A percentile compares a stretch with the other conserved stretches of the same genome.
phyloP scores from a whole-genome alignment of 1,140 invertebrate species.

The Drosophila baimaii region DNA sequence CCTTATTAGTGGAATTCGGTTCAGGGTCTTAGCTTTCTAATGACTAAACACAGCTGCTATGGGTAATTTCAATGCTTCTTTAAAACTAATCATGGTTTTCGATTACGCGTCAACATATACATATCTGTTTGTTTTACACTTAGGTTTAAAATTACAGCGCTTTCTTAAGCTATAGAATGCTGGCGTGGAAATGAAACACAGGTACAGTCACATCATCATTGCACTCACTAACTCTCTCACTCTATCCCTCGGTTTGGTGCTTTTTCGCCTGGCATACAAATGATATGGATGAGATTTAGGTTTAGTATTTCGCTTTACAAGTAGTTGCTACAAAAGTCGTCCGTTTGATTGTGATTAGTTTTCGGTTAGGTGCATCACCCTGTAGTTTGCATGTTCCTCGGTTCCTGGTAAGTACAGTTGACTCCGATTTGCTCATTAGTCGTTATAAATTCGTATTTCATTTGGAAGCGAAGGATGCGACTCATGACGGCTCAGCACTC shows the following conservation, averaged over 20 bases:
- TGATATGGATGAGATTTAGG: slow-evolving; percentile 39
- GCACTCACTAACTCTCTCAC: slow-evolving; percentile 11
- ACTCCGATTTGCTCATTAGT: slow-evolving; percentile 11
- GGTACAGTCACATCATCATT: slow-evolving; percentile 34
- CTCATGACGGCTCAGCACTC: slow-evolving; percentile 62
- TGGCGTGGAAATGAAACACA: slow-evolving; percentile 31
- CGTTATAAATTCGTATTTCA: slow-evolving; percentile 63
- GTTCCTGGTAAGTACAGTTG: slow-evolving; percentile 25
- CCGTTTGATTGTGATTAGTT: slow-evolving; percentile 41
- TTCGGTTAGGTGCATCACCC: slow-evolving; percentile 48
- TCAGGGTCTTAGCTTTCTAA: slow-evolving; percentile 23
- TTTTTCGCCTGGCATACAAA: slow-evolving; percentile 12
- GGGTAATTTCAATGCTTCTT: slow-evolving; percentile 12
- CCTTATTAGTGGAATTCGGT: slow-evolving; percentile 8
- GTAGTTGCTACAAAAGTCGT: slow-evolving; percentile 31
- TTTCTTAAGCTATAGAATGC: slow-evolving; percentile 23
- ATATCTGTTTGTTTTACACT: slow-evolving; percentile 14
- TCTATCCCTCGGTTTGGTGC: background rate
- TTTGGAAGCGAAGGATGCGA: slow-evolving; percentile 2
- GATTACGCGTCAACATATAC: background rate
- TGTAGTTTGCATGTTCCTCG: slow-evolving; percentile 46
- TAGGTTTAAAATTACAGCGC: slow-evolving; percentile 17
- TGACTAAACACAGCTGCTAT: slow-evolving; percentile 58
- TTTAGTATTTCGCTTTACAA: slow-evolving; percentile 11
- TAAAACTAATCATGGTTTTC: background rate